A percentile compares a stretch with the other conserved stretches of the same genome.
These are phyloP conservation scores for Drosophila bocki DNA, from an alignment of 1,140 invertebrate species.

Conservation along the genomic window DNA sequence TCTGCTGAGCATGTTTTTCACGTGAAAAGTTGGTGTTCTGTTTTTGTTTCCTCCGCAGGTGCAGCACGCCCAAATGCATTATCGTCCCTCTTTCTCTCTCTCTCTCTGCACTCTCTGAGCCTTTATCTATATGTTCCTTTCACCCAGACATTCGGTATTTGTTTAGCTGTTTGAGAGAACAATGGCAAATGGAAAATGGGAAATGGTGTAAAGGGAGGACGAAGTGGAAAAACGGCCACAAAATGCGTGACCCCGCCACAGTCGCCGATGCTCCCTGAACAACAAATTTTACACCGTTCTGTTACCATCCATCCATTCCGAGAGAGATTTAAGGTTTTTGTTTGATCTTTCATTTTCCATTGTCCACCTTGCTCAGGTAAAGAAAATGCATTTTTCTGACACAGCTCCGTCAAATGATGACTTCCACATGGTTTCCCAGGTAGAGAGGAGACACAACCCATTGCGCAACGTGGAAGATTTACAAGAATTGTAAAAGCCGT, in stretches of 20 bases:
- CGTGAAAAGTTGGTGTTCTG: constrained; percentile 24
- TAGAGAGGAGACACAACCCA: constrained; percentile 15
- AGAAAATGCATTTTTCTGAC: constrained; percentile 40
- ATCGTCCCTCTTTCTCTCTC: neutral
- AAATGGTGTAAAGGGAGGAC: constrained; percentile 17
- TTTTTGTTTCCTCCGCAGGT: constrained; percentile 52
- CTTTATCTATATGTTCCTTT: constrained; percentile 41
- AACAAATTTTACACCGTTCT: constrained; percentile 68
- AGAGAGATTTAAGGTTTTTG: constrained; percentile 30
- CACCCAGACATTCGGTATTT: constrained; percentile 64
- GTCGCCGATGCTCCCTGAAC: constrained; percentile 10
- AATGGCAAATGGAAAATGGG: constrained; percentile 22
- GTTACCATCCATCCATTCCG: constrained; percentile 50
- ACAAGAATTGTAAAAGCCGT: constrained; percentile 11
- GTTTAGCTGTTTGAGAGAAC: constrained; percentile 61
- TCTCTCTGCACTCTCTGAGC: neutral
- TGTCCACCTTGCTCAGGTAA: constrained; percentile 40
- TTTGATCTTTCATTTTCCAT: constrained; percentile 56
- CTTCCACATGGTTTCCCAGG: constrained; percentile 32
- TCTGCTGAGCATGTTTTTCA: constrained; percentile 24
- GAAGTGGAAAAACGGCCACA: constrained; percentile 20
- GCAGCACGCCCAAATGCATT: constrained; percentile 53
- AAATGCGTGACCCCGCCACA: constrained; percentile 64
- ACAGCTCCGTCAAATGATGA: constrained; percentile 36
- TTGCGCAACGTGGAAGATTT: constrained; percentile 29